Evolutionary conservation across 2,888 invertebrate species (phyloP), one percentile per base, ranked within the genome.

Genomic region (Liopterus haemorrhoidalis): DNA sequence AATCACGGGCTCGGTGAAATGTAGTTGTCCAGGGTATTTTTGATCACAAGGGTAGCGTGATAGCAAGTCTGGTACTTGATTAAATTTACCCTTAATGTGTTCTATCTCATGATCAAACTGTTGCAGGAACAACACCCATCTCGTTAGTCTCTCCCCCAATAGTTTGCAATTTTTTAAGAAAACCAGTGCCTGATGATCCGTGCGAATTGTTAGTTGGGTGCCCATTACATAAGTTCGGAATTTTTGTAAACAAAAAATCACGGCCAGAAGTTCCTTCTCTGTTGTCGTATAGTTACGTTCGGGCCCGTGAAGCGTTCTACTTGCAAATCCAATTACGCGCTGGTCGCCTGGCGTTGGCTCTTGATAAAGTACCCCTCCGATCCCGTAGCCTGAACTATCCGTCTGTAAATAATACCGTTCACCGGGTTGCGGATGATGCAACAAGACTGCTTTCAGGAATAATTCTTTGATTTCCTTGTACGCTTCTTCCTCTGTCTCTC

Each of bases 141-240:
- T 19, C 3, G 49, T 50, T 1, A 62, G 25, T 1, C 59, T 45
- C 1, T 53, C 43, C 12, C 44, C 53, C 3, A 52, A 47, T 22
- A 58, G 46, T 5, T 52, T 41, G 21, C 61, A 60, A 0, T 43
- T 49, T n/a, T 48, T 49, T 4, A 62, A 25, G 39, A 58, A 62
- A 0, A 49, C 52, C 1, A 60, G 40, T 1, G 53, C 49, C 11
- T 54, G 49, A 46, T 60, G 58, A 39, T 61, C 62, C 1, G 56
- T 59, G 12, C 53, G 39, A 1, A 61, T 48, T 0, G 51, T 41
- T 9, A 62, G 49, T 5, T 30, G 4, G 2, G 21, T 38, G 0
- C 54, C 56, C 5, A 54, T 21, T 1, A 59, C 38, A 43, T 59
- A 59, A 4, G 51, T 49, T 14, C 57, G 54, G 47, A 58, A 58